Evolutionary conservation across 2,797 vertebrate genomes (phyloP), one percentile per base, ranked within the genome.

Genomic region (Atherinosoma microstoma): DNA sequence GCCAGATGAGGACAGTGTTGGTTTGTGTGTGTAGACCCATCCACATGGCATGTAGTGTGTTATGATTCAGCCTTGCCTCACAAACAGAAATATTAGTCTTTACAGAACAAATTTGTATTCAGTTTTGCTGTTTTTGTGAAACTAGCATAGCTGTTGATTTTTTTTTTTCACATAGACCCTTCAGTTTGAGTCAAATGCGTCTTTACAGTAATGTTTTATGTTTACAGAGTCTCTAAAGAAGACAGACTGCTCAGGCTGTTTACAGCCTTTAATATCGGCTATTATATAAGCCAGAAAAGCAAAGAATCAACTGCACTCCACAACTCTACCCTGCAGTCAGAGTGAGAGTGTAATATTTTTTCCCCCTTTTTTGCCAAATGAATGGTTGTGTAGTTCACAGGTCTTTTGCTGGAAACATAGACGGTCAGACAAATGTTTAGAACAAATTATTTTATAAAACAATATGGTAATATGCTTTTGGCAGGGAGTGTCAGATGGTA

Each of bases 1-100:
- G 89, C 91, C 93, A 92, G 90, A 92, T 90, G 93, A 93, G 90
- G 79, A 90, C 80, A 62, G 36, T 75, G 64, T 75, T 76, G 49
- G 62, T 71, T 56, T 84, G 79, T 79, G 67, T 82, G 70, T 73
- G 38, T 68, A 74, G 72, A 53, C 49, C 1, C 9, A 32, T n/a
- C 3, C n/a, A 30, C 40, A 38, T 27, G 22, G 29, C 27, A 16
- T 56, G 29, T 3, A 29, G 22, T 57, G 12, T 36, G 66, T 34
- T 10, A 27, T 60, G 58, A 68, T 73, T 76, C 65, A 72, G 58
- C 27, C 59, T 63, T 68, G 67, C 22, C 49, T 79, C 53, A 49
- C 20, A 45, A 61, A 56, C 9, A 53, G 7, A 6, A 69, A 32
- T 36, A 65, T 72, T 67, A 27, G 11, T 60, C 16, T 69, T 49